phyloP scores from a whole-genome alignment of 2,888 invertebrate genomes.

The Xylota segnis region DNA sequence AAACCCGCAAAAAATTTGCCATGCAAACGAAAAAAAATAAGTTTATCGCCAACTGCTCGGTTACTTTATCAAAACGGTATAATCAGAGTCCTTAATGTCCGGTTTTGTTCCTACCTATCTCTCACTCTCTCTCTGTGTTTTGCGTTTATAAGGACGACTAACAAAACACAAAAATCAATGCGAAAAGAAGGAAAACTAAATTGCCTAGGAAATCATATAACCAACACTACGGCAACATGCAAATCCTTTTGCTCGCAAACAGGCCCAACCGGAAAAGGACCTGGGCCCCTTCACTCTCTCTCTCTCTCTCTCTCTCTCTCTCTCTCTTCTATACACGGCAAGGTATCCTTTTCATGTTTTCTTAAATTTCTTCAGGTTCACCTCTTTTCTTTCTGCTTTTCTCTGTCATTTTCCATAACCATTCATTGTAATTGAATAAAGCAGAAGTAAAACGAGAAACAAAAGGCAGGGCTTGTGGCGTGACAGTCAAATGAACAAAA shows the following conservation, averaged over 20 bases:
- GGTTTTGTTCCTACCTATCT: constrained; percentile 12
- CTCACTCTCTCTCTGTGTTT: neutral
- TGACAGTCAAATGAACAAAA: constrained; percentile 61
- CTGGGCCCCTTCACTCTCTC: constrained; percentile 6
- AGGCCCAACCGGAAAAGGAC: constrained; percentile 22
- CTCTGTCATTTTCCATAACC: constrained; percentile 35
- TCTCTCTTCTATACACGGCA: neutral
- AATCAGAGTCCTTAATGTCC: constrained; percentile 50
- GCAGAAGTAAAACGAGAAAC: constrained; percentile 26
- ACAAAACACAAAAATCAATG: constrained; percentile 20
- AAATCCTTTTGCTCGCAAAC: constrained; percentile 31
- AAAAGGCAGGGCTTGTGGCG: constrained; percentile 45
- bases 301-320: constrained; percentile 8
- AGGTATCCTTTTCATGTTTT: constrained; percentile 40
- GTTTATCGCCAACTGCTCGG: constrained; percentile 41
- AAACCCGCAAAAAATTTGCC: constrained; percentile 25
- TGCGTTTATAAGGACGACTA: neutral
- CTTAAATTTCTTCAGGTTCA: constrained; percentile 32
- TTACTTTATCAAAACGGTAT: constrained; percentile 59
- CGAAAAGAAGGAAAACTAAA: constrained; percentile 33
- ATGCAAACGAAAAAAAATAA: constrained; percentile 14
- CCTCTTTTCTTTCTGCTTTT: constrained; percentile 30
- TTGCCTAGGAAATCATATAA: constrained; percentile 41
- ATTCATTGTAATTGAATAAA: constrained; percentile 56
- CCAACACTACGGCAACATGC: constrained; percentile 31